A percentile compares a stretch with the other conserved stretches of the same genome.
Conservation (phyloP, 2,888 invertebrate species). For the Microplitis manilae region DNA sequence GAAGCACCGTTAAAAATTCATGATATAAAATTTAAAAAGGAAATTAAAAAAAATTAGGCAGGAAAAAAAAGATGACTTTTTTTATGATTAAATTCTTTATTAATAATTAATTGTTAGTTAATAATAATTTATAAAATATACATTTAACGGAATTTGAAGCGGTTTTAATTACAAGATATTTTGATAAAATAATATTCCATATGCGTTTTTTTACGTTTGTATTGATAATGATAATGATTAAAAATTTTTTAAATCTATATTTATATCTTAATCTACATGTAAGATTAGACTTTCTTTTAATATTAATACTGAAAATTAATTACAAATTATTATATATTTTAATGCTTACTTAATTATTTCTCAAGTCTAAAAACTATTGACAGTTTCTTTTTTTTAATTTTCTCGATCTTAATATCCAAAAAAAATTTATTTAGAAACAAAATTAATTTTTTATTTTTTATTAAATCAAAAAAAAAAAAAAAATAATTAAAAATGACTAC, state of each 20-base stretch:
- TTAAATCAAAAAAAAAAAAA: no score
- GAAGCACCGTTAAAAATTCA: no score
- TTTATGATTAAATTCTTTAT: slow-evolving; percentile 59
- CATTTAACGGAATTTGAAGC: slow-evolving; percentile 64
- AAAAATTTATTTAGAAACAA: no score
- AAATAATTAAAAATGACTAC: no score
- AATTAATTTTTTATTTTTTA: no score
- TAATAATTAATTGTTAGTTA: slow-evolving; percentile 54
- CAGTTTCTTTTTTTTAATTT: no score
- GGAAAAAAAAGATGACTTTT: background rate
- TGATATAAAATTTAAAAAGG: no score
- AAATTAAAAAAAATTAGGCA: background rate
- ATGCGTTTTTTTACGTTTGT: slow-evolving; percentile 46
- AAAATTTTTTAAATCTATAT: slow-evolving; percentile 22
- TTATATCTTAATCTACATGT: background rate
- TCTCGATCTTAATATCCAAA: no score
- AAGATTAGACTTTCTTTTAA: background rate
- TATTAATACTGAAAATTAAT: slow-evolving; percentile 23
- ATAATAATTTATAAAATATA: slow-evolving; percentile 67
- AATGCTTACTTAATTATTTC: no score
- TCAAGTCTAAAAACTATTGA: no score
- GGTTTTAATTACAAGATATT: slow-evolving; percentile 54
- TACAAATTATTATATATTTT: slow-evolving; percentile 7
- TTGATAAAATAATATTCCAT: slow-evolving; percentile 45
- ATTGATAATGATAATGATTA: slow-evolving; percentile 42